These are phyloP conservation scores for Apodemia hepburni DNA, from an alignment of 2,888 invertebrate species.

Conservation along the genomic window DNA sequence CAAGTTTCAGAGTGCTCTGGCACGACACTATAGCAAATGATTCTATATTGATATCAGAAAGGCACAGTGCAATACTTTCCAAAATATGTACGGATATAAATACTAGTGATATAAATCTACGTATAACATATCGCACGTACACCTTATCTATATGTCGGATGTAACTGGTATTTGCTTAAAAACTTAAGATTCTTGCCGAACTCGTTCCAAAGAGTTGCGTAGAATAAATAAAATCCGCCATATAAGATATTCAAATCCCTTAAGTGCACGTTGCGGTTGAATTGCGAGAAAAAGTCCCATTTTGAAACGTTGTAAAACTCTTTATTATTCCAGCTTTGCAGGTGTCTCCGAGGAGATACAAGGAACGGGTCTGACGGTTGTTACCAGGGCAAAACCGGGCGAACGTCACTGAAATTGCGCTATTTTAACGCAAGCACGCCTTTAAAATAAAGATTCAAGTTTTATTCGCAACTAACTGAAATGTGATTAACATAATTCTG, in stretches of 20 bases:
- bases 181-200: conserved; percentile 57
- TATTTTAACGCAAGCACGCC: conserved; percentile 14
- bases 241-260: conserved; percentile 79
- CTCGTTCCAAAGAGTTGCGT: conserved; percentile 57
- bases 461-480: background rate
- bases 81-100: background rate
- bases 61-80: no score
- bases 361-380: conserved; percentile 53
- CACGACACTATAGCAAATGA: no score
- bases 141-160: conserved; percentile 10
- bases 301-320: conserved; percentile 75
- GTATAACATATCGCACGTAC: background rate
- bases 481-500: no score
- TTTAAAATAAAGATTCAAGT: conserved; percentile 5
- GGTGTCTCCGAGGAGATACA: conserved; percentile 69
- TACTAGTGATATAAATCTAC: background rate
- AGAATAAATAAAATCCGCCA: conserved; percentile 69
- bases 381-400: conserved; percentile 22
- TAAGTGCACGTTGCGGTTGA: conserved; percentile 78
- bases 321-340: conserved; percentile 75
- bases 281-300: conserved; percentile 77
- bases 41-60: no score
- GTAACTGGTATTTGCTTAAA: conserved; percentile 50
- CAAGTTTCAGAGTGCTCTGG: no score
- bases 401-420: conserved; percentile 10